Base-by-base conservation (phyloP, 2,888 invertebrate species). In the Gastrophysa polygoni region DNA sequence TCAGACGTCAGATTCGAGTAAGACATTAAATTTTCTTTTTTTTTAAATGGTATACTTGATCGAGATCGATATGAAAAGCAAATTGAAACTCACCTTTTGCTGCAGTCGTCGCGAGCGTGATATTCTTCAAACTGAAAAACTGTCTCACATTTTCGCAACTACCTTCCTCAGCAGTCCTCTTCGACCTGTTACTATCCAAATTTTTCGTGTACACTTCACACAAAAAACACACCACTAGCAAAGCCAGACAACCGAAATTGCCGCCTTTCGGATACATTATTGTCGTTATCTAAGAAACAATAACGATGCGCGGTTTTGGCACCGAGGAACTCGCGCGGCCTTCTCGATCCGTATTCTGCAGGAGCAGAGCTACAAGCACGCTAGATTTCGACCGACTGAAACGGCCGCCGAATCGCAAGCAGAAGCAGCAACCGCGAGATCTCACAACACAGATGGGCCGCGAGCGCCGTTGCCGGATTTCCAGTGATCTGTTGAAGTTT, bases 41-140 rank as follows among this genome's bases (percentile, higher is more conserved):
- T n/a, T n/a, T n/a, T n/a, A n/a, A n/a, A n/a, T n/a, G n/a, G n/a
- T n/a, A n/a, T n/a, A n/a, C n/a, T n/a, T n/a, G n/a, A n/a, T n/a
- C n/a, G n/a, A n/a, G n/a, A n/a, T 24, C 24, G 4, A 24, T 24
- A 24, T 24, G 4, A 7, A 24, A 24, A 24, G 7, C 3, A 24
- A 24, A 5, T 24, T 3, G 4, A 8, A 46, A 59, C 28, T 63
- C 63, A 72, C 72, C 72, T 72, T 71, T 72, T 29, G 64, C 44
- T 44, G 49, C 59, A 49, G 66, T 70, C 34, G 44, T 55, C 28
- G 60, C 48, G 20, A 73, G 59, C 1, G 72, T 66, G 29, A 75
- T 71, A 63, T 75, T 75, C 57, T 71, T 69, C 70, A 71, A 67
- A 18, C 66, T 64, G 57, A 74, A 74, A 68, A 75, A 73, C 61